Base-by-base conservation (phyloP, 1,140 invertebrate genomes). In the Aphelinus atriplicis region DNA sequence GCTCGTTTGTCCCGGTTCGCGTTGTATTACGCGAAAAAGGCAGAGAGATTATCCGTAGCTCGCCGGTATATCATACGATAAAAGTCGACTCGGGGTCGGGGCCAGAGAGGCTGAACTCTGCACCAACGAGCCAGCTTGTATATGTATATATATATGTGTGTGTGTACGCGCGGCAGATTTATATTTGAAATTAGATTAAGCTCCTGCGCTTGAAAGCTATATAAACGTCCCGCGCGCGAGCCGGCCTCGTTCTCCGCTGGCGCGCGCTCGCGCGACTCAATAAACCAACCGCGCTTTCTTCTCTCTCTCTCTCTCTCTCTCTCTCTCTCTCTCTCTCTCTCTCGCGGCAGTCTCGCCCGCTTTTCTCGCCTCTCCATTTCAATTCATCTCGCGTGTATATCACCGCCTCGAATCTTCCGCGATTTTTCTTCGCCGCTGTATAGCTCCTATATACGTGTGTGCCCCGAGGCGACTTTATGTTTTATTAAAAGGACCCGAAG, bases 181-280 rank as follows among this genome's bases (percentile, higher is more conserved):
- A 86, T 87, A 87, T 87, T 87, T 86, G 86, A 87, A 87, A 86
- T 87, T 87, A 86, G 86, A 87, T 87, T 87, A 87, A 87, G 84
- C 84, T 86, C 81, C 86, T 87, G 86, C 85, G 82, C 86, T 86
- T 87, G 86, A 87, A 87, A 87, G 86, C 86, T 86, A 86, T 86
- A 86, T 87, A 86, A 87, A 86, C 84, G 84, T 84, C 82, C 80
- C 84, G 80, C 26, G 26, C 0, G 26, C 26, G 26, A 79, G 80
- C 80, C 80, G 80, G 74, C 79, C 73, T 79, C 79, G 75, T 77
- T 72, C 51, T 77, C 77, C 70, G 72, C 71, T 76, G 71, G 75
- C 71, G 51, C 74, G 77, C 76, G 77, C 79, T 79, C 78, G 81
- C 82, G 79, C 82, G 84, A 86, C 84, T 86, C 84, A 82, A 86